Conservation (phyloP, 2,888 invertebrate genomes). For the Epinotia demarniana region DNA sequence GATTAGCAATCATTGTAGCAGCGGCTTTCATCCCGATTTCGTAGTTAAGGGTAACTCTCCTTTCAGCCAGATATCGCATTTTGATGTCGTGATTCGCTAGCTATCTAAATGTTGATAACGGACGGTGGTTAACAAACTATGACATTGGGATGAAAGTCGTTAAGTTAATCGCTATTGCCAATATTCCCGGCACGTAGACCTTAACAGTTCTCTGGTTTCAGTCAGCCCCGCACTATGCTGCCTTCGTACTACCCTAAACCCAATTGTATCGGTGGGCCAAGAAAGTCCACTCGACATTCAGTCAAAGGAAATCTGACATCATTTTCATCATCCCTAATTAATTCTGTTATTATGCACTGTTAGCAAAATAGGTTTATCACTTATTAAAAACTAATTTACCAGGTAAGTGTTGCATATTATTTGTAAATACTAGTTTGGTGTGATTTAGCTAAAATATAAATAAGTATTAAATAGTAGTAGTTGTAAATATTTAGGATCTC, state of each 20-base stretch:
- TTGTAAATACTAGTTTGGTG: constrained; percentile 32
- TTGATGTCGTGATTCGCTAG: no score
- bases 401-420: constrained; percentile 11
- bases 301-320: neutral
- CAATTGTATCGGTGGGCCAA: neutral
- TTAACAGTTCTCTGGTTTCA: neutral
- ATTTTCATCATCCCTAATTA: neutral
- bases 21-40: no score
- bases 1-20: no score
- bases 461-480: constrained; percentile 29
- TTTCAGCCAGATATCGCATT: no score
- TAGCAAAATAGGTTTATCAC: constrained; percentile 2
- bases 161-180: no score
- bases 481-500: constrained; percentile 66
- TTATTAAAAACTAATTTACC: neutral
- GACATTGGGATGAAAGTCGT: no score
- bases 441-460: constrained; percentile 20
- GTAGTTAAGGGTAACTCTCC: no score
- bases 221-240: neutral
- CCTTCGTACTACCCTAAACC: neutral
- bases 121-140: no score
- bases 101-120: no score
- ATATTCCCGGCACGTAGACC: no score
- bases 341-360: neutral
- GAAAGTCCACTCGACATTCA: neutral